Evolutionary conservation across 2,888 invertebrate genomes (phyloP), one percentile per base, ranked within the genome.

Genomic region (Blera fallax): DNA sequence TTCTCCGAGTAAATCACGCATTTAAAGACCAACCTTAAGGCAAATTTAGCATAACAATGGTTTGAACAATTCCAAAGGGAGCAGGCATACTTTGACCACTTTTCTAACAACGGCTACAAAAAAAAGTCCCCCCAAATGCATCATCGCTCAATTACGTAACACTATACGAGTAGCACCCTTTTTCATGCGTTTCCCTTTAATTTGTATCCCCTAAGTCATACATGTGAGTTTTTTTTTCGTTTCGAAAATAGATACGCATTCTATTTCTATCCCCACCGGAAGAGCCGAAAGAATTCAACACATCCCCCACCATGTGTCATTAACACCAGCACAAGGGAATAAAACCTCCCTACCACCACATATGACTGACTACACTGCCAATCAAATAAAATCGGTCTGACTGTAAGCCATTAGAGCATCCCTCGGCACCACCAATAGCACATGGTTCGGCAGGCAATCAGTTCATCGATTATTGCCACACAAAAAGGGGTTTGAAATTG

Each of bases 401-500:
- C 54, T 73, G 45, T 72, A 56, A 79, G 52, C 70, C 69, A 56
- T 73, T 74, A 70, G 58, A 58, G 80, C 73, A 56, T 69, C 83
- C 83, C 48, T 50, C 48, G 64, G 74, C 43, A 56, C 16, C 54
- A 64, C 69, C 56, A 70, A 64, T 43, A 76, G 69, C 54, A 81
- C 81, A 85, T 85, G 85, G 56, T 85, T 81, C 72, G 72, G 14
- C 85, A 72, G 72, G 77, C 81, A 85, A 80, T 77, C 85, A 81
- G 85, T 85, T 81, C 85, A 77, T 85, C 85, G 85, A 85, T 85
- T 85, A 85, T 85, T 81, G 70, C 76, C 85, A n/a, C 65, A 70
- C 72, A 76, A 32, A 85, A 62, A 72, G 60, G 80, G 76, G 60
- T 80, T 85, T 78, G 82, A 87, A 87, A 87, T 87, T 87, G 87